phyloP scores from a whole-genome alignment of 2,797 vertebrate genomes.

The Xerus rutilus region DNA sequence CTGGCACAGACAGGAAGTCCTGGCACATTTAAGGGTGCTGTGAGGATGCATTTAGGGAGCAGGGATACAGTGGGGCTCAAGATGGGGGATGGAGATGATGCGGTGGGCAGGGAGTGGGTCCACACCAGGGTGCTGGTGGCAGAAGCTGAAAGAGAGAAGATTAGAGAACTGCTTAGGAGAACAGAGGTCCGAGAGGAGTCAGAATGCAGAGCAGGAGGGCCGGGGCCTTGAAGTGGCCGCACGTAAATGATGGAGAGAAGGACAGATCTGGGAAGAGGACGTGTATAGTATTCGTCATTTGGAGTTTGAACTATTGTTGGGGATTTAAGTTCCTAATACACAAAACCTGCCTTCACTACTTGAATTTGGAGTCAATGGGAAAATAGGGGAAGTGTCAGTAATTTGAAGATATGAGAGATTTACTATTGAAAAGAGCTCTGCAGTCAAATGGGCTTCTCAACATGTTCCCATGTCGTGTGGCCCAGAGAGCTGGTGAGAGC shows the following conservation, averaged over 20 bases:
- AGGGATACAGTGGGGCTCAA: too few relatives aligned
- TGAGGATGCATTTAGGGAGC: too few relatives aligned
- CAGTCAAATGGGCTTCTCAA: accelerated
- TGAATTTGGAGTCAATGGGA: neutral
- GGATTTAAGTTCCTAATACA: neutral
- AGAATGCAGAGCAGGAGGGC: neutral
- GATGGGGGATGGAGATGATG: neutral
- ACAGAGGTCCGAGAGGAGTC: neutral
- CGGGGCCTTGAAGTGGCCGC: accelerated
- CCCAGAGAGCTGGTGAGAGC: neutral
- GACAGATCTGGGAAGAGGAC: neutral
- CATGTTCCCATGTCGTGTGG: too few relatives aligned
- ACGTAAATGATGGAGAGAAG: accelerated
- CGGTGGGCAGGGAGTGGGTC: accelerated
- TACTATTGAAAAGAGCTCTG: accelerated
- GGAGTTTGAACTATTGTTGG: neutral
- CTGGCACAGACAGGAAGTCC: too few relatives aligned
- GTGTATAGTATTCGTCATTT: neutral
- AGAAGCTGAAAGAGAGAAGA: neutral
- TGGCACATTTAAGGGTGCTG: accelerated
- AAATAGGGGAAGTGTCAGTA: neutral
- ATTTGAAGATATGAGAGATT: neutral
- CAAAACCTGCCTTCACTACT: neutral
- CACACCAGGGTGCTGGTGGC: accelerated
- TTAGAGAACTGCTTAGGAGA: neutral